These are phyloP conservation scores for Campoplex nolae DNA, from an alignment of 2,888 invertebrate species.

Conservation along the genomic window DNA sequence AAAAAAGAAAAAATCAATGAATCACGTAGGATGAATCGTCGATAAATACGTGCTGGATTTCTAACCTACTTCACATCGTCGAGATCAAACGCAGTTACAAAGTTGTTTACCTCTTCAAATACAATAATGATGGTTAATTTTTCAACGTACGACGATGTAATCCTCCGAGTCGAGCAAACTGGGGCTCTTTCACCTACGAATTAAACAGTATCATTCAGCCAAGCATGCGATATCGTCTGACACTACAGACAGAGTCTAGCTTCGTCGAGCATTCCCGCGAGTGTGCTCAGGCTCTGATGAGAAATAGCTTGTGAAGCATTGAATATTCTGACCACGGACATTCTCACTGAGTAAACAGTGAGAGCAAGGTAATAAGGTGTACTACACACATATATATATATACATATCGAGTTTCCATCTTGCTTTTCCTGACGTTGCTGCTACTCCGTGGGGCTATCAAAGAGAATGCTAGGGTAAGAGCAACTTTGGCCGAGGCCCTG, in stretches of 20 bases:
- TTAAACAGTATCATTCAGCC: constrained; percentile 9
- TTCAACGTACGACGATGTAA: not conserved
- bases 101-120: not conserved
- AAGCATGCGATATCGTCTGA: constrained; percentile 18
- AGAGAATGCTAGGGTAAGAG: constrained; percentile 57
- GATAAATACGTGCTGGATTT: not conserved
- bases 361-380: constrained; percentile 63
- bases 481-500: constrained; percentile 42
- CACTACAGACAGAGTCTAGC: constrained; percentile 13
- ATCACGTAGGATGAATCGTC: not conserved
- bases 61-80: not conserved
- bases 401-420: constrained; percentile 32
- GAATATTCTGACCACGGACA: constrained; percentile 43
- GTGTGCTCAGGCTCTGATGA: constrained; percentile 42
- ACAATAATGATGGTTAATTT: not conserved
- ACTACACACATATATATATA: not conserved
- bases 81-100: not conserved
- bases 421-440: constrained; percentile 44
- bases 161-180: not conserved
- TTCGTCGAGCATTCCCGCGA: constrained; percentile 22
- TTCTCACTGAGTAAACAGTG: constrained; percentile 10
- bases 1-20: not conserved
- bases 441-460: constrained; percentile 59
- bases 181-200: not conserved
- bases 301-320: constrained; percentile 43